These are phyloP conservation scores for Gambusia holbrooki DNA, from an alignment of 2,113 vertebrate genomes.

Conservation along the genomic window DNA sequence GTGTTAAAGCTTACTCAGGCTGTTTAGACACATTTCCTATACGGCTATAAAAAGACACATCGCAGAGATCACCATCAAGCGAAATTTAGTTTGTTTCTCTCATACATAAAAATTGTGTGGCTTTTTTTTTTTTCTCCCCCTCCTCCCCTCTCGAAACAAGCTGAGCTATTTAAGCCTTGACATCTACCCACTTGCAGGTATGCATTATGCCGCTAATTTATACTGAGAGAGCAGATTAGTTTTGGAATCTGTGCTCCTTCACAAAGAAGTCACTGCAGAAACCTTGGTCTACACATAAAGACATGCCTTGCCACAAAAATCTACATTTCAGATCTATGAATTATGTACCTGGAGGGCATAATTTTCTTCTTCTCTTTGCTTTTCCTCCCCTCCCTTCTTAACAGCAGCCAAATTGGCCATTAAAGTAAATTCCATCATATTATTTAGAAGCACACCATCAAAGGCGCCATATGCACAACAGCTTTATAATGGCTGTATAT, in stretches of 20 bases:
- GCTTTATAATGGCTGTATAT: constrained; percentile 69
- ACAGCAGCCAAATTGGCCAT: constrained; percentile 56
- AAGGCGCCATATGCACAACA: constrained; percentile 62
- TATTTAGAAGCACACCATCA: constrained; percentile 59
- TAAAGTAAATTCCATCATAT: constrained; percentile 53
- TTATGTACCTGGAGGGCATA: constrained; percentile 34
- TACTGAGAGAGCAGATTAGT: constrained; percentile 6
- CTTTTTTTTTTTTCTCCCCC: background rate
- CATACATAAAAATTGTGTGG: background rate
- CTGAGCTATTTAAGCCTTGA: background rate
- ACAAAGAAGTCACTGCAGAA: constrained; percentile 19
- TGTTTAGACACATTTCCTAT: constrained; percentile 11
- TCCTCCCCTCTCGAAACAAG: background rate
- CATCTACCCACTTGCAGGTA: background rate
- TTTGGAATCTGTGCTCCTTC: constrained; percentile 7
- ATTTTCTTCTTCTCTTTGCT: constrained; percentile 23
- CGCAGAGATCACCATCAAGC: background rate
- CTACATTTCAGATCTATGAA: constrained; percentile 42
- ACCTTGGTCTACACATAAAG: constrained; percentile 10
- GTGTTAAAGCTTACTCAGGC: constrained; percentile 4
- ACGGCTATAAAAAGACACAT: background rate
- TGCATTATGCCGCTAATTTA: background rate
- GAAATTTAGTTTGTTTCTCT: background rate
- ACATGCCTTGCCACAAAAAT: constrained; percentile 36
- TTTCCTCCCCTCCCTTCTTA: background rate